Percentiles rank a stretch among this genome's conserved stretches.
Conservation (phyloP, 2,113 vertebrate genomes). For the Cygnus buccinator region DNA sequence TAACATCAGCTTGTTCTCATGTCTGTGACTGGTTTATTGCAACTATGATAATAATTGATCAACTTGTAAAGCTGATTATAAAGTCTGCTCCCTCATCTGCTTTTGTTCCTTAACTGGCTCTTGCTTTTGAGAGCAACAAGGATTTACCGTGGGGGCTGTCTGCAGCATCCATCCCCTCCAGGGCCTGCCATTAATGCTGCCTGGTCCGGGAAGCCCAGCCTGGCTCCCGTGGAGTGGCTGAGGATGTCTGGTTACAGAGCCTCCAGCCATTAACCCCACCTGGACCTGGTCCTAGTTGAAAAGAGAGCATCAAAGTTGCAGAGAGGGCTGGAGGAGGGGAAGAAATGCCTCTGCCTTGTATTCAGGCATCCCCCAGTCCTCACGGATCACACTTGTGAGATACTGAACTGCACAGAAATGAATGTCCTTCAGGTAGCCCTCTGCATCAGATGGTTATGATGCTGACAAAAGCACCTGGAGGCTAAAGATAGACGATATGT, state of each 20-base stretch:
- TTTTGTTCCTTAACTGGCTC: not conserved
- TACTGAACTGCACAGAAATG: not conserved
- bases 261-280: not conserved
- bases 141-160: not conserved
- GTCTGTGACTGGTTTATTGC: conserved; percentile 13
- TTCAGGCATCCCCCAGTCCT: not conserved
- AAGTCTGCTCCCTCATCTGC: conserved; percentile 2
- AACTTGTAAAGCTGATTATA: conserved; percentile 20
- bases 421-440: not conserved
- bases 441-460: not conserved
- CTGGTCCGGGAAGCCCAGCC: accelerated
- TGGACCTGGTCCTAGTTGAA: not conserved
- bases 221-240: not conserved
- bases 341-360: not conserved
- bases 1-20: not conserved
- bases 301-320: not conserved
- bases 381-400: not conserved
- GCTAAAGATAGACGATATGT: not conserved
- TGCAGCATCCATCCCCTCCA: not conserved
- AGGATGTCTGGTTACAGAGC: not conserved
- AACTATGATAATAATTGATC: conserved; percentile 24
- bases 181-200: not conserved
- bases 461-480: not conserved
- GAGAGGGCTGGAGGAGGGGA: not conserved
- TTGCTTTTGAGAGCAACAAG: not conserved